A percentile compares a stretch with the other conserved stretches of the same genome.
Evolutionary conservation across 2,888 invertebrate species (phyloP).

Genomic region (Sericinus montela): DNA sequence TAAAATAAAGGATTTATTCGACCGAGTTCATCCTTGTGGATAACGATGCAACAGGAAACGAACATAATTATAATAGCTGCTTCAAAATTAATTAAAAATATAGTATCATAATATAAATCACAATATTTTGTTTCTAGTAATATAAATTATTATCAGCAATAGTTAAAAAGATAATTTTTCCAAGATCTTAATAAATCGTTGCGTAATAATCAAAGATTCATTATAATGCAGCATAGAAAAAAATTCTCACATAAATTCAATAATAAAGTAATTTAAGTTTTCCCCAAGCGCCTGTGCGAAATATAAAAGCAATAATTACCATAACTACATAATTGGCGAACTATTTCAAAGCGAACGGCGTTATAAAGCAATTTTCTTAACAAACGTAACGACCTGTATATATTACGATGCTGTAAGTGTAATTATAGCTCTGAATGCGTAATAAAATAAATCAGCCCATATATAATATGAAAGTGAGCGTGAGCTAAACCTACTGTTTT

Average conservation of each 20-base stretch:
- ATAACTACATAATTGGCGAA: slow-evolving; percentile 25
- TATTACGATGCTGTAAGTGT: slow-evolving; percentile 12
- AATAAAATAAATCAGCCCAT: slow-evolving; percentile 21
- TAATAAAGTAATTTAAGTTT: slow-evolving; percentile 1
- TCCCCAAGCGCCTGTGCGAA: slow-evolving; percentile 32
- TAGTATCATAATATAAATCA: too few species aligned
- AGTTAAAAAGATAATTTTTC: too few species aligned
- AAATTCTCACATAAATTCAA: not conserved
- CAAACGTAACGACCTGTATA: slow-evolving; percentile 16
- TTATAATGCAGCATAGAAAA: not conserved
- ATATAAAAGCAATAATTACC: slow-evolving; percentile 34
- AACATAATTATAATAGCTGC: too few species aligned
- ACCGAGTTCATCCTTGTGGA: too few species aligned
- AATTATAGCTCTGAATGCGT: slow-evolving; percentile 18
- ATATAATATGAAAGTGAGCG: slow-evolving; percentile 29
- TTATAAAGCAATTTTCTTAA: slow-evolving; percentile 29
- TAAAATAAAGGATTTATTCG: too few species aligned
- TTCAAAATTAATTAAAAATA: too few species aligned
- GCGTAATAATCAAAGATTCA: too few species aligned
- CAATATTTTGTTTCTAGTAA: too few species aligned
- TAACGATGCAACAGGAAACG: too few species aligned
- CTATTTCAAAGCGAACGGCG: slow-evolving; percentile 31
- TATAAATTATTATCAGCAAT: too few species aligned
- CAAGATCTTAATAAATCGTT: too few species aligned
- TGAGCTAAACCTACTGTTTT: slow-evolving; percentile 15